Conservation (phyloP, 2,113 vertebrate genomes). For the Vicugna pacos region DNA sequence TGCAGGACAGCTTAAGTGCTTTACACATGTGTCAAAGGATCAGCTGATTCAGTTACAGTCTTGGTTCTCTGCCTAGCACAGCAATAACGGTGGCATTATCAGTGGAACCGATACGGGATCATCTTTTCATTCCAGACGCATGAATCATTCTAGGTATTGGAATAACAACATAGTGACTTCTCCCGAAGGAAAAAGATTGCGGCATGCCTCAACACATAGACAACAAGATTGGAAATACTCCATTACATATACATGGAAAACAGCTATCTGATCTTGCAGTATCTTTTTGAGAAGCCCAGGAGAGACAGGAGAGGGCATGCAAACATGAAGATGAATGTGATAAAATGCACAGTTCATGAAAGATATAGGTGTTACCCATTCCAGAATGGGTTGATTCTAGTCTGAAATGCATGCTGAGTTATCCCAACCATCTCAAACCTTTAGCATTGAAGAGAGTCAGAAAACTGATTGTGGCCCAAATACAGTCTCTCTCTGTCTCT, state of each 20-base stretch:
- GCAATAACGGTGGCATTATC: background rate
- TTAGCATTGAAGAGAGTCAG: background rate
- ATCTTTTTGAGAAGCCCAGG: background rate
- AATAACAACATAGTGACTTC: background rate
- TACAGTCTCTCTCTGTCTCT: background rate
- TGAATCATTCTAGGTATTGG: slow-evolving; percentile 53
- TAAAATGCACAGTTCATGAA: background rate
- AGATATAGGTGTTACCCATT: background rate
- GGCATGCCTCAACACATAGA: slow-evolving; percentile 22
- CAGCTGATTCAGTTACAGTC: background rate
- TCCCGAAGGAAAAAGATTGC: slow-evolving; percentile 8
- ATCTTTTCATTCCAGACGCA: slow-evolving; percentile 59
- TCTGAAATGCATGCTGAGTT: background rate
- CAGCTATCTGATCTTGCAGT: background rate
- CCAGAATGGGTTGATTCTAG: background rate
- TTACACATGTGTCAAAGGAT: slow-evolving; percentile 59
- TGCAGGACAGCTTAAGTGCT: slow-evolving; percentile 57
- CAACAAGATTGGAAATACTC: slow-evolving; percentile 33
- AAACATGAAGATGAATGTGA: background rate
- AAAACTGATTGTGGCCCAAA: background rate
- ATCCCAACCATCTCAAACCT: background rate
- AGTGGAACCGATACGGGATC: background rate
- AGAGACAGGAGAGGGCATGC: slow-evolving; percentile 31
- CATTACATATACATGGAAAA: background rate
- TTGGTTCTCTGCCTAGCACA: slow-evolving; percentile 47